Base-by-base conservation (phyloP, 2,888 invertebrate genomes). In the Eupithecia insigniata region DNA sequence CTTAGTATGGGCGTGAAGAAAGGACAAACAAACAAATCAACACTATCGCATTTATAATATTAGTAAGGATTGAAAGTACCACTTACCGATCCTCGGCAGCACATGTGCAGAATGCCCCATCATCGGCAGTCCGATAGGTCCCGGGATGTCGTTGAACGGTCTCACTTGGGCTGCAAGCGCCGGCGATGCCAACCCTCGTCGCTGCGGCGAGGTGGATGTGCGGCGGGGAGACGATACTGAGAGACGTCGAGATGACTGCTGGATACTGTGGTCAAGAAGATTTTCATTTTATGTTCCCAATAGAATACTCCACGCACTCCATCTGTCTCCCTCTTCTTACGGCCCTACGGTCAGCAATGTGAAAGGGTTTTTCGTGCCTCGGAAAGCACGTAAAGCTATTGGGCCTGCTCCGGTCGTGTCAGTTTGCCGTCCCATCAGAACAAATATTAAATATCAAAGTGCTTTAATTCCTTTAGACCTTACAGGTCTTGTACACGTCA, bases 51-150 rank as follows among this genome's bases (percentile, higher is more conserved):
- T n/a, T n/a, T n/a, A n/a, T n/a, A n/a, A n/a, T n/a, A n/a, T n/a
- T n/a, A n/a, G n/a, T n/a, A n/a, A n/a, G n/a, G n/a, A 43, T n/a
- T 46, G 22, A 51, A 51, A 46, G 46, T n/a, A 7, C 0, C 61
- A 58, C 65, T 86, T 78, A 94, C 93, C 93, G 51, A 94, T 93
- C 71, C 92, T 89, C 0, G 93, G 94, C 51, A 93, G 79, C 1
- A 93, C 90, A 78, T 93, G 92, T 0, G 90, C 92, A 0, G 92
- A 92, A 79, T 93, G 93, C 71, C 92, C 87, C 77, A 93, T 73
- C 89, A 92, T 92, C 0, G 94, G 92, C 78, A 94, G 70, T 0
- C 92, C 92, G 1, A 93, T 84, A 0, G 93, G 93, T 14, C 93
- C 93, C 0, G 93, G 93, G 62, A 93, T 92, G 34, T 93, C 93